Evolutionary conservation across 1,140 invertebrate genomes (phyloP), one percentile per base, ranked within the genome.

Genomic region (Metopolophium dirhodum): DNA sequence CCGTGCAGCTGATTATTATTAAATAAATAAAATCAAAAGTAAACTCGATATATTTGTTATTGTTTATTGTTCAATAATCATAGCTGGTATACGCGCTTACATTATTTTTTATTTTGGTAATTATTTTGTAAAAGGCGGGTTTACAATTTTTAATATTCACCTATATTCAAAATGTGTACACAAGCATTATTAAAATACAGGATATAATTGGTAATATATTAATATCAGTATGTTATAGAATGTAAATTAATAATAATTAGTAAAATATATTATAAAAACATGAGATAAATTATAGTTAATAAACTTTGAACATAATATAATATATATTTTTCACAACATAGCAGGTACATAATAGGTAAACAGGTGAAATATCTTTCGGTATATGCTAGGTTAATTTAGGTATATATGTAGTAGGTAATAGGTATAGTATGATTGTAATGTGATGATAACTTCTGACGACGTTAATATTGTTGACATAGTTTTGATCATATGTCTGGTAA

Each of bases 401-500:
- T 77, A n/a, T 20, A 47, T 30, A 26, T 23, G 20, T 37, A 85
- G 14, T 37, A 83, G 22, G 11, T 86, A 86, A 30, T 86, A 86
- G 3, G 37, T 85, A 85, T 86, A 86, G 23, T 47, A 47, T 86
- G 85, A 86, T 86, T 45, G 85, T 47, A 26, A 41, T 26, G 47
- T 23, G 8, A 37, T 23, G 20, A 37, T 26, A 3, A 37, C 20
- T 47, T 47, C 83, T 86, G 45, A 47, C 45, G 86, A 49, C 7
- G 30, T 35, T 26, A 30, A 49, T 1, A 57, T 57, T 37, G 26
- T 41, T 26, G 37, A 3, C 9, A 26, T 23, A 41, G 37, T 23
- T 89, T 90, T n/a, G 92, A 93, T 94, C 94, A 94, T 86, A 94
- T 94, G 87, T 94, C 94, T 35, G 94, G 94, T n/a, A 94, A 93